phyloP scores from a whole-genome alignment of 1,140 invertebrate species.

The Caenorhabditis inopinata region DNA sequence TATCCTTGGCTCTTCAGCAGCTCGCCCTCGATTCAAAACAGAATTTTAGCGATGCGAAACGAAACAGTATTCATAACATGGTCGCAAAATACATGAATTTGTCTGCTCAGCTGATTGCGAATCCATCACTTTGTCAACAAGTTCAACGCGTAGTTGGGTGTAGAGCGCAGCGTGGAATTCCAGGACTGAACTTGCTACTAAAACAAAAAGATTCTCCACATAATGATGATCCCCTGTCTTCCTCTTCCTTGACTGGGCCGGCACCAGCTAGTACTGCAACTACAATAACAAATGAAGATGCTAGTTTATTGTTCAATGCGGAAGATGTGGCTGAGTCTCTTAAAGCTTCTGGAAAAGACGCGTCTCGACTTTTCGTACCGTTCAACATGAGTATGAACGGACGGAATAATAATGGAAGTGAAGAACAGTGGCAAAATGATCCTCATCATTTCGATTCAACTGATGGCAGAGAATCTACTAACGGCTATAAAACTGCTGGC shows the following conservation, averaged over 20 bases:
- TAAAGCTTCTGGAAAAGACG: conserved; percentile 47
- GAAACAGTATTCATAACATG: conserved; percentile 58
- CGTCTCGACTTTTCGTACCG: conserved; percentile 36
- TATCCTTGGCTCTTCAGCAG: conserved; percentile 58
- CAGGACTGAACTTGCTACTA: conserved; percentile 35
- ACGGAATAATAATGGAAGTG: not conserved
- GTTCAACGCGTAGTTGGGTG: conserved; percentile 45
- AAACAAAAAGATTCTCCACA: conserved; percentile 29
- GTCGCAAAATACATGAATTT: conserved; percentile 64
- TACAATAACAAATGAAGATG: not conserved
- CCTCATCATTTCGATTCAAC: not conserved
- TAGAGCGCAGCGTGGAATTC: conserved; percentile 36
- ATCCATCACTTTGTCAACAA: conserved; percentile 60
- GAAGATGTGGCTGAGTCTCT: not conserved
- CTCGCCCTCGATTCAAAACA: conserved; percentile 51
- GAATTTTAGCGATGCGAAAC: conserved; percentile 45
- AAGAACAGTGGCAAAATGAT: conserved; percentile 18
- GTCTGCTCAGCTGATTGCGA: conserved; percentile 59
- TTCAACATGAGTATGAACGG: conserved; percentile 30
- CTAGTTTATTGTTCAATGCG: not conserved
- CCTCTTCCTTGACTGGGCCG: not conserved
- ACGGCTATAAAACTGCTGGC: conserved; percentile 18
- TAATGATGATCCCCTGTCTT: conserved; percentile 15
- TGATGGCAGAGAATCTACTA: not conserved
- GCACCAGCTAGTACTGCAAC: not conserved